A percentile compares a stretch with the other conserved stretches of the same genome.
Conservation (phyloP, 2,113 vertebrate species). For the Protobothrops mucrosquamatus region DNA sequence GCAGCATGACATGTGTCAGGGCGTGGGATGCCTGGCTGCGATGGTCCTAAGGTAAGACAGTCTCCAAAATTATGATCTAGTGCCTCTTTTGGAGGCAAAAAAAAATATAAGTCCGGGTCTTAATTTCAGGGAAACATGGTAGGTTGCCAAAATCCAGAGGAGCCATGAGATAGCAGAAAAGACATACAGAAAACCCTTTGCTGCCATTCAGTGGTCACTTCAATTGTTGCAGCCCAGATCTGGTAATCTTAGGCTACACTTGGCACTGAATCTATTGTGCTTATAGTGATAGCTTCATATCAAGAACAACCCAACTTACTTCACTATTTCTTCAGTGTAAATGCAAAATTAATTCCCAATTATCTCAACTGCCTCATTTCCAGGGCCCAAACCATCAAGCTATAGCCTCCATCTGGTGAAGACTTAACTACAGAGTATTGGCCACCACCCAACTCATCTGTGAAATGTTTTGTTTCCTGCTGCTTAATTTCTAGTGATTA, state of each 20-base stretch:
- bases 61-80: too few species aligned
- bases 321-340: neutral
- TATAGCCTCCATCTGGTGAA: neutral
- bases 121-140: too few species aligned
- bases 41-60: too few species aligned
- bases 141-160: neutral
- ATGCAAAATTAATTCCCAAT: neutral
- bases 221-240: neutral
- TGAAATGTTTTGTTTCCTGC: slow-evolving; percentile 1
- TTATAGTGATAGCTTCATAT: neutral
- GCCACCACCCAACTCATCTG: neutral
- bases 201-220: neutral
- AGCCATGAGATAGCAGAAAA: neutral
- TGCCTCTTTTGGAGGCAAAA: too few species aligned
- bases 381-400: neutral
- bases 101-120: too few species aligned
- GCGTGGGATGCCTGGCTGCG: too few species aligned
- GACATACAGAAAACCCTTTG: neutral
- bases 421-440: neutral
- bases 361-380: neutral
- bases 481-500: slow-evolving; percentile 17
- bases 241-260: neutral
- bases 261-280: neutral
- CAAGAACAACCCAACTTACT: neutral
- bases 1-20: too few species aligned